Evolutionary conservation across 2,888 invertebrate species (phyloP), one percentile per base, ranked within the genome.

Genomic region (Lasioglossum villosulum): DNA sequence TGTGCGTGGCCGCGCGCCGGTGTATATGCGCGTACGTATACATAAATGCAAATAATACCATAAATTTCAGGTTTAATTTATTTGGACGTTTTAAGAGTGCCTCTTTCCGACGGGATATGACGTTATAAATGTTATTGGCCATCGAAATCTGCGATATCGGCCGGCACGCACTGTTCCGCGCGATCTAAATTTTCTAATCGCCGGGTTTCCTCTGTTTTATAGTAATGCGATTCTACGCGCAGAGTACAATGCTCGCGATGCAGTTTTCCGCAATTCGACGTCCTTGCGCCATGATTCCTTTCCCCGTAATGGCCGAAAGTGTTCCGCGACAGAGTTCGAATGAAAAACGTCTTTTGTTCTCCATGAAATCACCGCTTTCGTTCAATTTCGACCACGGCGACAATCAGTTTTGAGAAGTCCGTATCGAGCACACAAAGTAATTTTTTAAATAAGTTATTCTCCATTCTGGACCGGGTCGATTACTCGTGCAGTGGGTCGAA

Each of bases 61-160:
- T 86, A 86, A 84, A 84, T 80, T 80, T 77, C 71, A 74, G 74
- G n/a, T 83, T 80, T 77, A 86, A 86, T 84, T 84, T 86, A 86
- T 84, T 77, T 80, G 74, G 77, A 80, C 85, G 76, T 84, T 86
- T 86, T 77, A 86, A 84, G 78, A 84, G 81, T 76, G 79, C 71
- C 75, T 75, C 85, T 48, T 85, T 80, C 77, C 80, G 45, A 56
- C 59, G 70, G 68, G 73, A 82, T 86, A 82, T 82, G 70, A 78
- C 86, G 84, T 78, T 83, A 84, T 84, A 75, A 84, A 84, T 83
- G 84, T 83, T 83, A 83, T 75, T 83, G 84, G 78, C 75, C 78
- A 78, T 72, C 75, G 78, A 83, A 63, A 52, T 74, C 37, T 75
- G 48, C 63, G 74, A 75, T 70, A 75, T 34, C n/a, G 42, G 45